phyloP scores from a whole-genome alignment of 2,888 invertebrate genomes.

The Deroplatys truncata region DNA sequence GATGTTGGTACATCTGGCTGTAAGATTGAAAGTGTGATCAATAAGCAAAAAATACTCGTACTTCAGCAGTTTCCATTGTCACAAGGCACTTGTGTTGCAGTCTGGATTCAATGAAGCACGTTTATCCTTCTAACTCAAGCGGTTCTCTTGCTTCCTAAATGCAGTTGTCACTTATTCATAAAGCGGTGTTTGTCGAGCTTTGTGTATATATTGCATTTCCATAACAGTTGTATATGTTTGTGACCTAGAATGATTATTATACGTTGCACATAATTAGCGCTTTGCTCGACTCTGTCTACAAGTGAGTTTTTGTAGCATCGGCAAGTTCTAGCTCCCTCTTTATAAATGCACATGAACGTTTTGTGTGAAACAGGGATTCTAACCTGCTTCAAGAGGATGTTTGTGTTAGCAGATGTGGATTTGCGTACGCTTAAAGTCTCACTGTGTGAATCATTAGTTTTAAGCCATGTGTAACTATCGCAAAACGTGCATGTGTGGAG shows the following conservation, averaged over 20 bases:
- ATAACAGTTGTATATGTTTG: background rate
- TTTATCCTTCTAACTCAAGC: no score
- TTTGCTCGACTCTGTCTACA: background rate
- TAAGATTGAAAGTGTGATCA: no score
- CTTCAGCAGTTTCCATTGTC: no score
- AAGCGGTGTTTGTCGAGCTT: no score
- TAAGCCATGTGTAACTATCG: background rate
- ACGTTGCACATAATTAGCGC: background rate
- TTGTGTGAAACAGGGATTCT: background rate
- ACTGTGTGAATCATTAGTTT: background rate
- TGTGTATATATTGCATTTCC: background rate
- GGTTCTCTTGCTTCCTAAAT: no score
- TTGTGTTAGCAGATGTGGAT: background rate
- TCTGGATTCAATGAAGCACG: no score
- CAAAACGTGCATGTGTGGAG: background rate
- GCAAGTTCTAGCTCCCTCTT: background rate
- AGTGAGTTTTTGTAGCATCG: background rate
- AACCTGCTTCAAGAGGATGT: background rate
- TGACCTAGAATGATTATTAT: background rate
- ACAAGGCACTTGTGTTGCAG: no score
- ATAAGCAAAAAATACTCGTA: no score
- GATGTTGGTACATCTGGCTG: no score
- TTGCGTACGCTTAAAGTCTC: background rate
- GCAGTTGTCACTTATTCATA: no score
- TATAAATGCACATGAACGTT: background rate